A percentile compares a stretch with the other conserved stretches of the same genome.
Evolutionary conservation across 2,113 vertebrate species (phyloP).

Genomic region (Anguilla rostrata): DNA sequence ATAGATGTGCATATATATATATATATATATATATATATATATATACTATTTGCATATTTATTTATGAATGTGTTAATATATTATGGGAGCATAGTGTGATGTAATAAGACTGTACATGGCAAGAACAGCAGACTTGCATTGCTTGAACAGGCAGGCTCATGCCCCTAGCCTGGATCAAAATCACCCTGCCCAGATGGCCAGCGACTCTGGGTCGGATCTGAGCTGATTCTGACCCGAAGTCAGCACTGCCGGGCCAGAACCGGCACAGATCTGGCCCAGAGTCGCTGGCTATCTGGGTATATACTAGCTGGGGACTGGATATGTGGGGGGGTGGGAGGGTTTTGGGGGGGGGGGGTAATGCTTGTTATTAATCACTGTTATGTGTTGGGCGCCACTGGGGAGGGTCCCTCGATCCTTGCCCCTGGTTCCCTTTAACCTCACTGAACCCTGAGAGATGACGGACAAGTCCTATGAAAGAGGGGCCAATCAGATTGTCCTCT

Average conservation of each 20-base stretch:
- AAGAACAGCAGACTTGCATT: not conserved
- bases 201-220: too few species aligned
- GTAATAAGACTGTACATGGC: slow-evolving; percentile 25
- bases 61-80: slow-evolving; percentile 52
- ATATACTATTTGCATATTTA: slow-evolving; percentile 24
- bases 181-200: too few species aligned
- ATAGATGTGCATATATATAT: slow-evolving; percentile 45
- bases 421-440: slow-evolving; percentile 63
- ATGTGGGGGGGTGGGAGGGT: slow-evolving; percentile 3
- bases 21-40: slow-evolving; percentile 48
- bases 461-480: slow-evolving; percentile 38
- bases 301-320: not conserved
- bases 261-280: too few species aligned
- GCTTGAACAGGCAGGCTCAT: not conserved
- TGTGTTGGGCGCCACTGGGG: slow-evolving; percentile 35
- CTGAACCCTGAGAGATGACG: slow-evolving; percentile 41
- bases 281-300: too few species aligned
- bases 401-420: slow-evolving; percentile 37
- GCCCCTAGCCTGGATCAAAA: not conserved
- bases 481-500: slow-evolving; percentile 30
- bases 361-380: slow-evolving; percentile 13
- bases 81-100: slow-evolving; percentile 34
- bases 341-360: not conserved
- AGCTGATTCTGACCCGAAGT: too few species aligned
- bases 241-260: too few species aligned